Evolutionary conservation across 2,113 vertebrate genomes (phyloP).

Genomic region (Pitta sordida): DNA sequence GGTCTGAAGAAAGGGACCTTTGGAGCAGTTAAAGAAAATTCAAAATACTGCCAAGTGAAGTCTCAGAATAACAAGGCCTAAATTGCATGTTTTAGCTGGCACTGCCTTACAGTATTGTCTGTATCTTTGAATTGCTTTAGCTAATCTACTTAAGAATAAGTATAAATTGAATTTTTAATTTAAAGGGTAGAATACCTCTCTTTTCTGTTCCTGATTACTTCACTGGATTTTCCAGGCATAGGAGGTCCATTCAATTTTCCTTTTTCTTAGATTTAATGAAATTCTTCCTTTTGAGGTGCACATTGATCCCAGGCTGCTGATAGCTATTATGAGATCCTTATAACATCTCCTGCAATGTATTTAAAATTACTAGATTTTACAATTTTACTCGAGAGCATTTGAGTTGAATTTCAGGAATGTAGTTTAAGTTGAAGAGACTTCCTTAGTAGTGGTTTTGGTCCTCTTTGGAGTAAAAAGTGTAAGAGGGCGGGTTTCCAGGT

Average conservation of each 20-base stretch:
- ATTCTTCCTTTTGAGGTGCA: not conserved
- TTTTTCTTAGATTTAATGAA: not conserved
- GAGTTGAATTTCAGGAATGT: not conserved
- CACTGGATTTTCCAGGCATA: not conserved
- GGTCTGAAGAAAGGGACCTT: not conserved
- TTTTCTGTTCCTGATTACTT: not conserved
- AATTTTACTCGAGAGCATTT: not conserved
- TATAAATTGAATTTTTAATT: not conserved
- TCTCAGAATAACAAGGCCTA: not conserved
- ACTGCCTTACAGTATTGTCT: not conserved
- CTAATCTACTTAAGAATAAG: not conserved
- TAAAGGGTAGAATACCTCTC: not conserved
- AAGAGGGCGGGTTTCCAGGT: not conserved
- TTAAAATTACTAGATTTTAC: not conserved
- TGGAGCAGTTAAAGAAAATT: not conserved
- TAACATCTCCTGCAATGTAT: not conserved
- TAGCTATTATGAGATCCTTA: not conserved
- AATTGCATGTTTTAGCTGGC: not conserved
- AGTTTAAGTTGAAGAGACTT: not conserved
- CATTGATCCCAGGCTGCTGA: not conserved
- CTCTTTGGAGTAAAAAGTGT: not conserved
- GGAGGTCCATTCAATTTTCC: not conserved
- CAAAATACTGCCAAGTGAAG: not conserved
- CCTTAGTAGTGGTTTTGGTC: not conserved
- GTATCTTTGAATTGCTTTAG: not conserved